phyloP scores from a whole-genome alignment of 2,113 vertebrate genomes.

The Centropus unirufus region DNA sequence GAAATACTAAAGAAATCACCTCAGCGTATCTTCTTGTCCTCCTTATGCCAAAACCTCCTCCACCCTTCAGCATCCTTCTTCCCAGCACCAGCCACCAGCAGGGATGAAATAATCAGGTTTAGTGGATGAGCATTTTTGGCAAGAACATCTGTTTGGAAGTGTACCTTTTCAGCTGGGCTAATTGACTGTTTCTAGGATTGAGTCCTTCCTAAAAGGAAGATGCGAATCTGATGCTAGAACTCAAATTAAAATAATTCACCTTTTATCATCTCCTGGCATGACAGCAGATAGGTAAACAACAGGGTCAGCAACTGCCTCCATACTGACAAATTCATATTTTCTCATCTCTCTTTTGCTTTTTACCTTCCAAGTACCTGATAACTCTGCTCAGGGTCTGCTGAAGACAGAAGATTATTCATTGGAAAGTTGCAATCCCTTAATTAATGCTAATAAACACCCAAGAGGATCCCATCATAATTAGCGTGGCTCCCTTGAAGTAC shows the following conservation, averaged over 20 bases:
- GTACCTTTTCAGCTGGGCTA: constrained; percentile 13
- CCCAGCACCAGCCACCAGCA: not conserved
- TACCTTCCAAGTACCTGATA: not conserved
- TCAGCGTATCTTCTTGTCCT: not conserved
- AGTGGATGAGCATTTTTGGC: not conserved
- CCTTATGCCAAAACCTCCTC: not conserved
- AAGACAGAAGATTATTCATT: constrained; percentile 22
- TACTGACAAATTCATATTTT: not conserved
- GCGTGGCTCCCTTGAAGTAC: not conserved
- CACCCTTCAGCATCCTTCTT: not conserved
- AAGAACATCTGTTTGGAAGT: constrained; percentile 29
- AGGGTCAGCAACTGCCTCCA: not conserved
- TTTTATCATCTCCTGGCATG: not conserved
- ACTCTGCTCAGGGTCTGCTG: not conserved
- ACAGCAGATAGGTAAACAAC: not conserved
- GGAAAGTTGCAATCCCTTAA: constrained; percentile 39
- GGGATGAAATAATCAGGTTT: constrained; percentile 23
- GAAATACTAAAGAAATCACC: constrained; percentile 10
- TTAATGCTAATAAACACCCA: constrained; percentile 48
- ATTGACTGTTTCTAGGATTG: constrained; percentile 14
- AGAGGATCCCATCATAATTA: constrained; percentile 29
- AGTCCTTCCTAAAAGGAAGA: not conserved
- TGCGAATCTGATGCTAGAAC: constrained; percentile 18
- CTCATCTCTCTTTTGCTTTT: not conserved
- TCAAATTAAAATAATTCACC: constrained; percentile 4